These are phyloP conservation scores for Alectoris magna DNA, from an alignment of 2,797 vertebrate genomes.

Conservation along the genomic window DNA sequence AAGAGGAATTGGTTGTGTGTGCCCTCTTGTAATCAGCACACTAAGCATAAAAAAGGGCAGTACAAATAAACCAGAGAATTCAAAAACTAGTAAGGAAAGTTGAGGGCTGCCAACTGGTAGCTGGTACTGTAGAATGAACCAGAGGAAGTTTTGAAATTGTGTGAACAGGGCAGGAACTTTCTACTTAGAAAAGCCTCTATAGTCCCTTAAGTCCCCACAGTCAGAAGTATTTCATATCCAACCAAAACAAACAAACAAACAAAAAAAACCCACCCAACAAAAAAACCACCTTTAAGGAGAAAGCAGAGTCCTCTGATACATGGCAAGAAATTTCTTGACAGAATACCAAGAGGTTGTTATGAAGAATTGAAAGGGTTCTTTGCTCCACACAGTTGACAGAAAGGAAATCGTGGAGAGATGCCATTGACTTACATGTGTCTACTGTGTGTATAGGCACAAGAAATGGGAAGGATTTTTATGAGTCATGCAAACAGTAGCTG, in stretches of 20 bases:
- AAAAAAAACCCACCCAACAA: background rate
- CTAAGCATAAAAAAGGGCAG: background rate
- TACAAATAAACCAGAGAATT: slow-evolving; percentile 26
- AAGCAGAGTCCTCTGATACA: background rate
- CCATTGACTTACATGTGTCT: background rate
- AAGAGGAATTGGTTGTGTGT: slow-evolving; percentile 12
- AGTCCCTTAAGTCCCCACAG: background rate
- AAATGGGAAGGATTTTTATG: background rate
- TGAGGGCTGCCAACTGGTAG: background rate
- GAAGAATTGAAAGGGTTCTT: slow-evolving; percentile 14
- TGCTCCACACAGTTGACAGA: slow-evolving; percentile 2
- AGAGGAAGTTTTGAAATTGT: slow-evolving; percentile 3
- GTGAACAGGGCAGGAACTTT: background rate
- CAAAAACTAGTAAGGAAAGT: background rate
- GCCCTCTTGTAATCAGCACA: background rate
- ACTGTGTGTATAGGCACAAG: background rate
- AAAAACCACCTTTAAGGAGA: background rate
- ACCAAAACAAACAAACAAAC: too few species aligned
- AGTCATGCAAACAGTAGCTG: background rate
- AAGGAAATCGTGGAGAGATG: slow-evolving; percentile 22
- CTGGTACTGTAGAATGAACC: background rate
- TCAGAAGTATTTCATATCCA: background rate
- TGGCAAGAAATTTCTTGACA: slow-evolving; percentile 42
- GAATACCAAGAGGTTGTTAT: slow-evolving; percentile 8
- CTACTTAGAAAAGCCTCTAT: background rate